Base-by-base conservation (phyloP, 2,113 vertebrate genomes). In the Embiotoca jacksoni region DNA sequence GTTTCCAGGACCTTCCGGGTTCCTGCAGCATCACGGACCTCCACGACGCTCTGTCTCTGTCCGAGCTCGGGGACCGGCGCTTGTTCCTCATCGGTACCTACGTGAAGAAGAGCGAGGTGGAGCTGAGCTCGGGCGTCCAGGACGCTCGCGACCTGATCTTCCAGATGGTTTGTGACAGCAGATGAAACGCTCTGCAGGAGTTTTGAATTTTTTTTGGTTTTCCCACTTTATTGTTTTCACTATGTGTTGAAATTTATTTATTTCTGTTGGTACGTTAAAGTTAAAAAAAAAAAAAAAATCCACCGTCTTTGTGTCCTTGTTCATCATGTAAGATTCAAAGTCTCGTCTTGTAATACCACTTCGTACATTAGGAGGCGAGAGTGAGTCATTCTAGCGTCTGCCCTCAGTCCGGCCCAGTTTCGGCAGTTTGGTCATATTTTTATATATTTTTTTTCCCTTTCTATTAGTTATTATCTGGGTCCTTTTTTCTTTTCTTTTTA, bases 1-100 rank as follows among this genome's bases (percentile, higher is more conserved):
- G 23, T 57, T 72, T 64, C 15, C 86, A 99, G 98, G 98, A 99
- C 84, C 90, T 97, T 0, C 70, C 95, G n/a, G 93, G 93, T 7
- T 96, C 97, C 5, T 96, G 94, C 75, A 83, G 92, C 82, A 96
- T 99, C 92, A 95, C 96, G 0, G 97, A 99, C 66, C 95, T 99
- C 83, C 96, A 97, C 0, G 97, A 97, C 1, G 95, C 95, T 15
- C 89, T 99, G 91, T 90, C 91, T 0, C 93, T 99, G 58, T 95
- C 94, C 0, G 94, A 95, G 32, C 86, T 94, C 4, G 97, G 97
- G 0, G 96, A 97, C 0, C 71, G 97, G 41, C 96, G 93, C 88
- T 71, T 99, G 88, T 97, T 96, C 92, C 92, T 99, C 87, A 97
- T 99, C 67, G 94, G 96, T 32, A 98, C 97, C 4, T 86, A 94